These are phyloP conservation scores for Andrena camellia DNA, from an alignment of 2,888 invertebrate genomes.

Conservation along the genomic window DNA sequence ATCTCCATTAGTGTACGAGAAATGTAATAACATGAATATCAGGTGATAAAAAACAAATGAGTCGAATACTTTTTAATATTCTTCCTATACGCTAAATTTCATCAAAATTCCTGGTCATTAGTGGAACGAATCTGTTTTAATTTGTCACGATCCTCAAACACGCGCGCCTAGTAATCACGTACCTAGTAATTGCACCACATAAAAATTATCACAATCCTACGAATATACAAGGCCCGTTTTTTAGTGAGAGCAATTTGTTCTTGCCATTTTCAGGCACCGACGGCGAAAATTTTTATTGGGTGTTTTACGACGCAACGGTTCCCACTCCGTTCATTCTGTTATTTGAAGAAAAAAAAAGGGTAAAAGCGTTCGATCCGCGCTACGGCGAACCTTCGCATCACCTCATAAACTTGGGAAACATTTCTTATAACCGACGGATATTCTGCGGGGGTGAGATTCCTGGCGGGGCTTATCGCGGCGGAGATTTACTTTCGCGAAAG, in stretches of 20 bases:
- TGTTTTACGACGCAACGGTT: slow-evolving; percentile 33
- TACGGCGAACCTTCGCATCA: slow-evolving; percentile 54
- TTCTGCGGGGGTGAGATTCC: slow-evolving; percentile 73
- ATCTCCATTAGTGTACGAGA: too few relatives aligned
- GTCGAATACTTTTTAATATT: too few relatives aligned
- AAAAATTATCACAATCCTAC: too few relatives aligned
- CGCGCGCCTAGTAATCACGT: too few relatives aligned
- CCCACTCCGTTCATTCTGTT: slow-evolving; percentile 39
- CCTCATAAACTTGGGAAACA: slow-evolving; percentile 74
- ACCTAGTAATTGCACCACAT: too few relatives aligned
- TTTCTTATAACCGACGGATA: slow-evolving; percentile 74
- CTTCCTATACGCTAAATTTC: too few relatives aligned
- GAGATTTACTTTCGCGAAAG: slow-evolving; percentile 76
- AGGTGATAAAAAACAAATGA: too few relatives aligned
- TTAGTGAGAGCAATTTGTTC: background rate
- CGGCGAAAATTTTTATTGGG: slow-evolving; percentile 58
- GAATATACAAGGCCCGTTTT: too few relatives aligned
- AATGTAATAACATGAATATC: too few relatives aligned
- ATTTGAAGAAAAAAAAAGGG: slow-evolving; percentile 59
- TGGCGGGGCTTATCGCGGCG: slow-evolving; percentile 69
- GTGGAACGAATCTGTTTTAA: too few relatives aligned
- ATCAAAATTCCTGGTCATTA: too few relatives aligned
- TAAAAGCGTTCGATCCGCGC: slow-evolving; percentile 48
- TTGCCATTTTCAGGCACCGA: background rate
- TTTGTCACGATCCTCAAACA: too few relatives aligned